Conservation (phyloP, 2,888 invertebrate species). For the Polia nebulosa region DNA sequence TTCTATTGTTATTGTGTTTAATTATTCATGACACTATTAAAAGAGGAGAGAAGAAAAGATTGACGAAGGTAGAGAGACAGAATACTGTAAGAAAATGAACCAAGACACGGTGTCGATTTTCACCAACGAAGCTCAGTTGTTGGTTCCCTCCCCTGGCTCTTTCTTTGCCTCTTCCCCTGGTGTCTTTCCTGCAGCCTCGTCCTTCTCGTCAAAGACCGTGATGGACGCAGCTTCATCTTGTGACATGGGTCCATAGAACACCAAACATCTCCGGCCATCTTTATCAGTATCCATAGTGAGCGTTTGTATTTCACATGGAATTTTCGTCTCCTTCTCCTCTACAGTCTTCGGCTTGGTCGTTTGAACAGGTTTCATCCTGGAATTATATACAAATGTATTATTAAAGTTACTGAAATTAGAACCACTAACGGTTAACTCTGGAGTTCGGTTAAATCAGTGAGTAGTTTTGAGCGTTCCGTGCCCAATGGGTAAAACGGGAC, state of each 20-base stretch:
- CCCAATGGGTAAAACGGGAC: too few species aligned
- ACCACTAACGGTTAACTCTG: too few species aligned
- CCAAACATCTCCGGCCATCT: background rate
- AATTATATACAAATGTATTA: background rate
- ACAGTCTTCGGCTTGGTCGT: background rate
- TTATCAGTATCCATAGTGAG: background rate
- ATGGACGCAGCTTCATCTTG: background rate
- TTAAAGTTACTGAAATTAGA: background rate
- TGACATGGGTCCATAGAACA: background rate
- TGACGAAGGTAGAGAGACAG: background rate
- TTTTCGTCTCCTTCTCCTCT: background rate
- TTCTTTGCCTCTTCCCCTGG: too few species aligned
- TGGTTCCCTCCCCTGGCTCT: too few species aligned
- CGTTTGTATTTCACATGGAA: background rate
- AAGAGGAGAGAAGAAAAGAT: background rate
- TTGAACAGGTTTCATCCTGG: constrained; percentile 10
- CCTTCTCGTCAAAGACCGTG: background rate
- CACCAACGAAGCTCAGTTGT: background rate
- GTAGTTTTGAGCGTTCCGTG: too few species aligned
- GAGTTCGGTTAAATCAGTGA: too few species aligned
- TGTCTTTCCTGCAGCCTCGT: background rate
- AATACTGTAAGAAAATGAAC: background rate
- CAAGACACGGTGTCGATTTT: background rate
- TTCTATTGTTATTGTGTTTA: background rate
- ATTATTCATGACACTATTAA: constrained; percentile 7